phyloP scores from a whole-genome alignment of 2,888 invertebrate species.

The Melanophora roralis region DNA sequence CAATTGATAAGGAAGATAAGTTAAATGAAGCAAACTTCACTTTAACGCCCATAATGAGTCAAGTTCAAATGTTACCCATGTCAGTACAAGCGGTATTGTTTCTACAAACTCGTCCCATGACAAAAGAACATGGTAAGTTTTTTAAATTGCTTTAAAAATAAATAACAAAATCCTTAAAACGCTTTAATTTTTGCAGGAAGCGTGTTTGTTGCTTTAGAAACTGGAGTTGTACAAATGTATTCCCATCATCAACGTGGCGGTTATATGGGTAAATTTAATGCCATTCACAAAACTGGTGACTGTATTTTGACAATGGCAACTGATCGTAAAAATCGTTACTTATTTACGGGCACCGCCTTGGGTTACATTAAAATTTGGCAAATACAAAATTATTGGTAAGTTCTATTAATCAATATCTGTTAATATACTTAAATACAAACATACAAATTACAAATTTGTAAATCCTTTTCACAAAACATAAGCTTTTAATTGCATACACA shows the following conservation, averaged over 20 bases:
- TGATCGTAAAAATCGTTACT: constrained; percentile 83
- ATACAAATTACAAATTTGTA: too few species aligned
- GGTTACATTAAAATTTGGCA: constrained; percentile 91
- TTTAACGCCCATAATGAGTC: constrained; percentile 1
- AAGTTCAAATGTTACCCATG: constrained; percentile 75
- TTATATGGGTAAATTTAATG: constrained; percentile 83
- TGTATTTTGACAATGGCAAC: constrained; percentile 82
- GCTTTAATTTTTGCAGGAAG: constrained; percentile 82
- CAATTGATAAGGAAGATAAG: constrained; percentile 10
- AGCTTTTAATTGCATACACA: too few species aligned
- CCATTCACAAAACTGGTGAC: constrained; percentile 83
- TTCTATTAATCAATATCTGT: too few species aligned
- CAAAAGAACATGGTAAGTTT: constrained; percentile 76
- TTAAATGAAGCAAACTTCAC: constrained; percentile 19
- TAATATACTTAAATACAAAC: too few species aligned
- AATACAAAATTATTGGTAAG: constrained; percentile 82
- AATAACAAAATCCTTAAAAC: too few species aligned
- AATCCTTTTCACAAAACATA: neutral
- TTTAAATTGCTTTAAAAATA: neutral
- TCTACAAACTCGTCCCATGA: constrained; percentile 80
- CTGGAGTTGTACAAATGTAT: constrained; percentile 88
- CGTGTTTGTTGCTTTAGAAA: constrained; percentile 84
- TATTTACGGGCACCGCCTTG: constrained; percentile 84
- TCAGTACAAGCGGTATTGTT: constrained; percentile 84
- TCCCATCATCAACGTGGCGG: constrained; percentile 87